A percentile compares a stretch with the other conserved stretches of the same genome.
Evolutionary conservation across 1,140 invertebrate species (phyloP).

Genomic region (Portunus trituberculatus): DNA sequence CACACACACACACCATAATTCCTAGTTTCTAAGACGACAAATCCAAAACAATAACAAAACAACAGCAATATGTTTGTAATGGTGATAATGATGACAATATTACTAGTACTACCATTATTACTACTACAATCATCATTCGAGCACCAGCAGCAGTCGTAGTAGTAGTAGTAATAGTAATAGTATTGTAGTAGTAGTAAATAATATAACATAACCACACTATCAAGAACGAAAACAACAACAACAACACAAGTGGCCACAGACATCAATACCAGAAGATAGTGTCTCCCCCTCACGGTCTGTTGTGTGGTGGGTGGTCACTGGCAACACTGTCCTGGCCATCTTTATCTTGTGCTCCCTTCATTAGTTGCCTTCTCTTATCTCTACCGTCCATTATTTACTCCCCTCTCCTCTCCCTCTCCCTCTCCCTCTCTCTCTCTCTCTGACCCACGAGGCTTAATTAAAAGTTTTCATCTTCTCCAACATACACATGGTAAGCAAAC

Average conservation of each 20-base stretch:
- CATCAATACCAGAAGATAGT: too few species aligned
- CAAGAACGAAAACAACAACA: neutral
- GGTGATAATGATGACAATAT: neutral
- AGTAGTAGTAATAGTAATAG: neutral
- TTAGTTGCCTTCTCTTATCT: too few species aligned
- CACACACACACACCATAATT: constrained; percentile 49
- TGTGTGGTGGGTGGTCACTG: too few species aligned
- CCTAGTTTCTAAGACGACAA: too few species aligned
- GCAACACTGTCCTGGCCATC: too few species aligned
- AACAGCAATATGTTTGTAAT: neutral
- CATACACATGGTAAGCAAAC: neutral
- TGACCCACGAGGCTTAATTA: neutral
- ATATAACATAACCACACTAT: neutral
- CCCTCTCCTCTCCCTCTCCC: constrained; percentile 17
- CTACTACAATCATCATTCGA: neutral
- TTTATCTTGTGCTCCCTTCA: too few species aligned
- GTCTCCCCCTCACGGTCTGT: too few species aligned
- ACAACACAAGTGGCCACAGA: neutral
- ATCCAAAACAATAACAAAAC: too few species aligned
- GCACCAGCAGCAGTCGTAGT: neutral
- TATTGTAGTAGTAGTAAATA: neutral
- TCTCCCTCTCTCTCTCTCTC: constrained; percentile 14
- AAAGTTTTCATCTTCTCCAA: constrained; percentile 7
- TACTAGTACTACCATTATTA: neutral
- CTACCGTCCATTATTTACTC: too few species aligned